Conservation (phyloP, 2,113 vertebrate species). For the Gasterosteus nipponicus region DNA sequence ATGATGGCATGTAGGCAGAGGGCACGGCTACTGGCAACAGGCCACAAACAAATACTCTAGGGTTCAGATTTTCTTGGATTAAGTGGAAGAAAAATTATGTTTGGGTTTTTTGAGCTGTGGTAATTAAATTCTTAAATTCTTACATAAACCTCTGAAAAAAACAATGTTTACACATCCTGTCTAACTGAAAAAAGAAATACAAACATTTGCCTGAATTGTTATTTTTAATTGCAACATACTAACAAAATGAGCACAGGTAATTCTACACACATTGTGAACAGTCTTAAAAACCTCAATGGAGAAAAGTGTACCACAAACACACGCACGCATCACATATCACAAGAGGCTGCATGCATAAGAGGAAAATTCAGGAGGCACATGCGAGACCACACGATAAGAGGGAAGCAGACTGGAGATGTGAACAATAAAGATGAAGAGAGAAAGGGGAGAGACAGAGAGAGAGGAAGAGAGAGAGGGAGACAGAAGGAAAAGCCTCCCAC, state of each 20-base stretch:
- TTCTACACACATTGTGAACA: conserved; percentile 54
- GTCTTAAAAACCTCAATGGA: conserved; percentile 47
- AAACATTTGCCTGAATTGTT: conserved; percentile 2
- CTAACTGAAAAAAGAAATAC: conserved; percentile 4
- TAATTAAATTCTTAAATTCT: no score
- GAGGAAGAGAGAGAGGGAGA: conserved; percentile 32
- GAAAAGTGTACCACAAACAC: conserved; percentile 25
- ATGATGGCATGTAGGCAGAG: conserved; percentile 38
- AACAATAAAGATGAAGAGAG: conserved; percentile 32
- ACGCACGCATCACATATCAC: conserved; percentile 42
- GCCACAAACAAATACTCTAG: conserved; percentile 1
- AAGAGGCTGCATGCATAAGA: conserved; percentile 74
- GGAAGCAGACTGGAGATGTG: conserved; percentile 46
- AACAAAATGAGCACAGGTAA: conserved; percentile 46
- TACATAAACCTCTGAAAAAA: background rate
- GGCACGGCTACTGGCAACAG: conserved; percentile 23
- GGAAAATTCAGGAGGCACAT: conserved; percentile 63
- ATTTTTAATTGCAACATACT: conserved; percentile 31
- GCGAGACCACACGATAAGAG: conserved; percentile 69
- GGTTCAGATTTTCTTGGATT: conserved; percentile 15
- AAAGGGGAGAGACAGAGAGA: conserved; percentile 27
- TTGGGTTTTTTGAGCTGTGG: background rate
- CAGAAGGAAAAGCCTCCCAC: conserved; percentile 62
- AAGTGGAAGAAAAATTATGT: background rate
- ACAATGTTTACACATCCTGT: background rate